A percentile compares a stretch with the other conserved stretches of the same genome.
phyloP scores from a whole-genome alignment of 2,888 invertebrate genomes.

The Lingula anatina region DNA sequence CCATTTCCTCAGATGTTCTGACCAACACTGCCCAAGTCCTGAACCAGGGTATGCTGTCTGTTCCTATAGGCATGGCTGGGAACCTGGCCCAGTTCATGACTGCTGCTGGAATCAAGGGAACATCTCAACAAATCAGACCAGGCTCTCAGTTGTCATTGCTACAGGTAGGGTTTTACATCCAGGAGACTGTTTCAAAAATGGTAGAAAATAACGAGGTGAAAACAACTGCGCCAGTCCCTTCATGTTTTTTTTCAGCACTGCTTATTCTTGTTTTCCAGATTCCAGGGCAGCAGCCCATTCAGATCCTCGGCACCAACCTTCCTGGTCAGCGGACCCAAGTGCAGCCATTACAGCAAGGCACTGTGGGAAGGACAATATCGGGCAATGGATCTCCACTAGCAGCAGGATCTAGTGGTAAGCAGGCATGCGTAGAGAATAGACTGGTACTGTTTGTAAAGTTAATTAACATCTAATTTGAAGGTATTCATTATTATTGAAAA shows the following conservation, averaged over 20 bases:
- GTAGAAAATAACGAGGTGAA: no score
- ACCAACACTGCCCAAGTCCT: no score
- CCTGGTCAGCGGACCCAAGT: constrained; percentile 9
- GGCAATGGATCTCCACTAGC: constrained; percentile 16
- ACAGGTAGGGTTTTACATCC: constrained; percentile 35
- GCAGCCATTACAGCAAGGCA: neutral
- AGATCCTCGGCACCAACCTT: constrained; percentile 30
- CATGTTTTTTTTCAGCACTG: no score
- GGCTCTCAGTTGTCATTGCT: constrained; percentile 31
- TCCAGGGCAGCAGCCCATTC: constrained; percentile 31
- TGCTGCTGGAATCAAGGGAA: constrained; percentile 35
- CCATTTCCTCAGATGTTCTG: no score
- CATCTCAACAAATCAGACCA: constrained; percentile 23
- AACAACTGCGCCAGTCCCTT: no score
- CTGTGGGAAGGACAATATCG: constrained; percentile 21
- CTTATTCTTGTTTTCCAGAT: constrained; percentile 21
- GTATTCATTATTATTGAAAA: no score
- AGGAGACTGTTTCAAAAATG: no score
- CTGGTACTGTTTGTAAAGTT: neutral
- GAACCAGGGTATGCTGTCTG: constrained; percentile 36
- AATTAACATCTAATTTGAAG: no score
- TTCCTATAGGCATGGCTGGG: constrained; percentile 39
- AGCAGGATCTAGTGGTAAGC: constrained; percentile 16
- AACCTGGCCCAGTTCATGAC: constrained; percentile 40
- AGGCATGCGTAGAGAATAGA: constrained; percentile 21